Percentiles rank a stretch among this genome's conserved stretches.
These are phyloP conservation scores for Esox lucius DNA, from an alignment of 2,797 vertebrate species.

Conservation along the genomic window DNA sequence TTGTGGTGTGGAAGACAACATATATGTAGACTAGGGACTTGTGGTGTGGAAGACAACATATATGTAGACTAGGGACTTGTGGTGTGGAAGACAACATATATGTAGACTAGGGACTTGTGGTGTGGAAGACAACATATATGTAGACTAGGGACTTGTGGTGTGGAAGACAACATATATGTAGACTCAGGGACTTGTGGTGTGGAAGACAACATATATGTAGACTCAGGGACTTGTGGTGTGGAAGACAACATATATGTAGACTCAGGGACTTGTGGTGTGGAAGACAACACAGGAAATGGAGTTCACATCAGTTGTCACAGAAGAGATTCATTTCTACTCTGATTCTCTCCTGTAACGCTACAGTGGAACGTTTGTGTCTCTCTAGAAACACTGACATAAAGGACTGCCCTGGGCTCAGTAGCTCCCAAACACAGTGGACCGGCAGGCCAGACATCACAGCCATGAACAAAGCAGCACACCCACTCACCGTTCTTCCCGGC, in stretches of 20 bases:
- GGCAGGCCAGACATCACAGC: constrained; percentile 15
- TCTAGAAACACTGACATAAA: constrained; percentile 22
- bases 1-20: constrained; percentile 1
- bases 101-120: no score
- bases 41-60: no score
- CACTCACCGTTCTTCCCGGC: constrained; percentile 37
- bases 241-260: no score
- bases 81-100: no score
- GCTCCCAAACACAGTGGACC: constrained; percentile 34
- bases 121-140: constrained; percentile 17
- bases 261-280: no score
- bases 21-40: no score
- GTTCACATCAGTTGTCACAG: constrained; percentile 3
- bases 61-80: no score
- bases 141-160: constrained; percentile 5
- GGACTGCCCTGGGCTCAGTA: constrained; percentile 12
- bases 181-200: no score
- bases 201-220: no score
- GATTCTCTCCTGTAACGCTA: background rate
- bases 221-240: no score
- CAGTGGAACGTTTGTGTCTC: constrained; percentile 20
- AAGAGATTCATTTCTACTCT: background rate
- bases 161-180: background rate
- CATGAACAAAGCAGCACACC: constrained; percentile 51
- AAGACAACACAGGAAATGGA: constrained; percentile 3